Base-by-base conservation (phyloP, 1,140 invertebrate genomes). In the Bombus balteatus region DNA sequence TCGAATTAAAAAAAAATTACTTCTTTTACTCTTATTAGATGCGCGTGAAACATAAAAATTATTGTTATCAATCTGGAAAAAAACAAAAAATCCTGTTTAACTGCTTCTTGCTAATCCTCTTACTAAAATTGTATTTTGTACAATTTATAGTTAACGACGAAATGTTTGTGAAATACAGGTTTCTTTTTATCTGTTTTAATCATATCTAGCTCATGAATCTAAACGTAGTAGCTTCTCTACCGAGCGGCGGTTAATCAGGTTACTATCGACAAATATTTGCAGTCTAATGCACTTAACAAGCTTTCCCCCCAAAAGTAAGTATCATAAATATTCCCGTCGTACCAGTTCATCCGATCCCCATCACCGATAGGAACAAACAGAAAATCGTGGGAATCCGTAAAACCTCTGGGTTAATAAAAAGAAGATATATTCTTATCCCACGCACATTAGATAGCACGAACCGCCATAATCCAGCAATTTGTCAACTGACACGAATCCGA, bases 401-500 rank as follows among this genome's bases (percentile, higher is more conserved):
- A 75, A 34, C 15, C 32, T n/a, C 57, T 18, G 18, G 57, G 47
- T 12, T 75, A 75, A 75, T 74, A 74, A 74, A 74, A 74, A 74
- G 72, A 66, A 32, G 65, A 66, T 66, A 32, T 28, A 62, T 62
- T n/a, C 28, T n/a, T 13, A 62, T 62, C 28, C 47, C 59, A n/a
- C 28, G 28, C 59, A n/a, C 59, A n/a, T 62, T 62, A 62, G 59
- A n/a, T n/a, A 62, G 28, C 59, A 62, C 12, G 59, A n/a, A 62
- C 59, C 59, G 32, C 32, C 18, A 66, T 66, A 66, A 66, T 32
- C n/a, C n/a, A 18, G 32, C 65, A 66, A 66, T 66, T 66, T 8
- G 32, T 66, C 65, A 66, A 66, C 5, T 8, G 65, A 66, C 32
- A 66, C 2, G 10, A 32, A n/a, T 62, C 59, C 59, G 28, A 62